These are phyloP conservation scores for Crotalus viridis DNA, from an alignment of 2,113 vertebrate species.

Conservation along the genomic window DNA sequence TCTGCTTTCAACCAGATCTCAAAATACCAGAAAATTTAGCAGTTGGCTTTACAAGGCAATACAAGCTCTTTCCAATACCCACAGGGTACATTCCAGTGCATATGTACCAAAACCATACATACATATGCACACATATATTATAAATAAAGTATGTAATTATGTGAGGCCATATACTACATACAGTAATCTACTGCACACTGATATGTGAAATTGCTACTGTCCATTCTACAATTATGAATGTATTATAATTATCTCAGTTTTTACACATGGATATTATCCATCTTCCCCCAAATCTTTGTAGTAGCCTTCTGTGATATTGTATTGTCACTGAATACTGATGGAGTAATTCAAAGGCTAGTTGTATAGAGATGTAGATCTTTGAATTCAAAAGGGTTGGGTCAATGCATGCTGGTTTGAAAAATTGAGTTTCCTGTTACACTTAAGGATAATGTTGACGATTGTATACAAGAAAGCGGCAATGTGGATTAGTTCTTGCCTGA, in stretches of 20 bases:
- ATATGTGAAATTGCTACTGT: conserved; percentile 6
- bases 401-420: background rate
- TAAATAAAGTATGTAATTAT: conserved; percentile 16
- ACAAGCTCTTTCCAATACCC: background rate
- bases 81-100: background rate
- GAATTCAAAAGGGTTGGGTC: background rate
- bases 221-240: conserved; percentile 14
- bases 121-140: background rate
- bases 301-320: background rate
- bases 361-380: background rate
- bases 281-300: conserved; percentile 10
- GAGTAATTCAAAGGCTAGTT: conserved; percentile 1
- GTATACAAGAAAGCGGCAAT: background rate
- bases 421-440: background rate
- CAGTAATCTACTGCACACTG: background rate
- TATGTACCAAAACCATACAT: background rate
- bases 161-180: background rate
- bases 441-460: background rate
- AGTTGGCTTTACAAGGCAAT: background rate
- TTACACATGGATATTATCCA: conserved; percentile 18
- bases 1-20: background rate
- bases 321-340: background rate
- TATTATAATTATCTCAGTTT: conserved; percentile 5
- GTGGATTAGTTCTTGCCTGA: background rate
- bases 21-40: background rate